These are phyloP conservation scores for Tanypteryx hageni DNA, from an alignment of 2,888 invertebrate genomes.

Conservation along the genomic window DNA sequence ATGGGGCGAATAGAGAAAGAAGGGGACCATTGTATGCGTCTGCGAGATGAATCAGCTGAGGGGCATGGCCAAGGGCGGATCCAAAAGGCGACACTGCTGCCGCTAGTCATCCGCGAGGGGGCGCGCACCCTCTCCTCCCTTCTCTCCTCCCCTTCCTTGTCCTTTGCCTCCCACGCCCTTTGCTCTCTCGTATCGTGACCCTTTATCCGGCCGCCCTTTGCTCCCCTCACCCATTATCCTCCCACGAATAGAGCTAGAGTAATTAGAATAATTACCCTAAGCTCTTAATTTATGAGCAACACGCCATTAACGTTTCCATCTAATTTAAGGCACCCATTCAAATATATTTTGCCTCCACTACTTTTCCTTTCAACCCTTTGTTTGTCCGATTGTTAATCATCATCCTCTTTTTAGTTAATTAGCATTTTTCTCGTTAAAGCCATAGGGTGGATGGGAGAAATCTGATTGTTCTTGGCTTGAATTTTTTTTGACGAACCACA, in stretches of 20 bases:
- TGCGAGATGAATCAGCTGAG: slow-evolving; percentile 6
- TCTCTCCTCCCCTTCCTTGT: neutral
- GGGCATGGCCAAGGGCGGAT: neutral
- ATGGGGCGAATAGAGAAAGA: neutral
- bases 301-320: neutral
- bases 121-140: neutral
- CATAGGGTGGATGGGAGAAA: no score
- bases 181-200: no score
- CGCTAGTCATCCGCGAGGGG: slow-evolving; percentile 7
- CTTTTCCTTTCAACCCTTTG: no score
- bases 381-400: no score
- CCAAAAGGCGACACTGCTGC: neutral
- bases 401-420: no score
- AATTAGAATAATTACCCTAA: neutral
- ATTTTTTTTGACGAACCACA: no score
- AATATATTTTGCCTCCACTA: no score
- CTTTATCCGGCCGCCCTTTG: no score
- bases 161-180: no score
- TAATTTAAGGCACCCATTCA: no score
- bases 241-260: neutral
- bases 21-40: slow-evolving; percentile 4
- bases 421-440: no score
- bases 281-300: neutral
- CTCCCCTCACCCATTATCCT: neutral
- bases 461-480: no score